A percentile compares a stretch with the other conserved stretches of the same genome.
phyloP scores from a whole-genome alignment of 2,113 vertebrate genomes.

The Notechis scutatus region DNA sequence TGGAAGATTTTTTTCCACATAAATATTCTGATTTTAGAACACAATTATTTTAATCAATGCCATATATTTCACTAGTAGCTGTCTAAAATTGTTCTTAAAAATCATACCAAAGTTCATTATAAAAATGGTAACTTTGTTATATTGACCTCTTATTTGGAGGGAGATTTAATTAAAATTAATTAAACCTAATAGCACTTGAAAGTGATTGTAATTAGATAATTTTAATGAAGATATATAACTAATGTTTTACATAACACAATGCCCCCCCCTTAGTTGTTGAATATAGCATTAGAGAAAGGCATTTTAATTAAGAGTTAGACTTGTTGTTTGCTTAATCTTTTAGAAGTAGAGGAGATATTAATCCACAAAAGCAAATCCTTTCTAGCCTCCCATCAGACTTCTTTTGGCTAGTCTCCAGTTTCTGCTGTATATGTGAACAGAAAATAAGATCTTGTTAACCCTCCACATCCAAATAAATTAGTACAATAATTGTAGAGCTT shows the following conservation, averaged over 20 bases:
- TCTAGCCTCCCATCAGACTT: background rate
- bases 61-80: conserved; percentile 56
- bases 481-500: background rate
- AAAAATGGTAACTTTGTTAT: conserved; percentile 30
- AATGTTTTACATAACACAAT: conserved; percentile 30
- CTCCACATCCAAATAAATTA: background rate
- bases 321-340: conserved; percentile 39
- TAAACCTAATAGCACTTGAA: conserved; percentile 56
- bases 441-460: background rate
- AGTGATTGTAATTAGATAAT: conserved; percentile 20
- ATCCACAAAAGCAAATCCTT: conserved; percentile 33
- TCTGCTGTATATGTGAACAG: background rate
- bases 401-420: background rate
- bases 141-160: conserved; percentile 49
- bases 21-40: conserved; percentile 67
- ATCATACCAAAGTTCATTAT: conserved; percentile 37
- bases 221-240: conserved; percentile 37
- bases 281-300: background rate
- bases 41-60: conserved; percentile 65
- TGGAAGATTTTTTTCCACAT: conserved; percentile 51
- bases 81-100: conserved; percentile 57
- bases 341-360: conserved; percentile 25
- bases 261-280: conserved; percentile 21
- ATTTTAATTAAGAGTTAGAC: conserved; percentile 37
- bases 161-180: conserved; percentile 63